Evolutionary conservation across 2,113 vertebrate genomes (phyloP).

Genomic region (Cebidichthys violaceus): DNA sequence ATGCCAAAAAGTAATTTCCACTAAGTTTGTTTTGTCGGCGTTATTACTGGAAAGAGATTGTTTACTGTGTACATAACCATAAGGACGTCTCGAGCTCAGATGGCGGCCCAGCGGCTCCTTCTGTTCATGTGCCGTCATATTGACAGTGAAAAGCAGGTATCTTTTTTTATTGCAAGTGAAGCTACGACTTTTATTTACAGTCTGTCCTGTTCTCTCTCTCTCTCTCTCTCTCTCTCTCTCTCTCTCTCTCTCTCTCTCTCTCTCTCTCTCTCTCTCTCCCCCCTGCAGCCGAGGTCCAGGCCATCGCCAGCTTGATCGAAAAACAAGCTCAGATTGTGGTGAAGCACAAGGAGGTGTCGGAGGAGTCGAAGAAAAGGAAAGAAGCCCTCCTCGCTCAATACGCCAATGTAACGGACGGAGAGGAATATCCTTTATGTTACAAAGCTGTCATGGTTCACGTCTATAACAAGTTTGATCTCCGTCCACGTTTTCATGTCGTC

Average conservation of each 20-base stretch:
- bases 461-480: background rate
- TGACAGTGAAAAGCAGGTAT: background rate
- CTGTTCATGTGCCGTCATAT: background rate
- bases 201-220: background rate
- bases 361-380: slow-evolving; percentile 90
- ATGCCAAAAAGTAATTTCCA: background rate
- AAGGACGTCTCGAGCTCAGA: background rate
- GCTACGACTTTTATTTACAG: background rate
- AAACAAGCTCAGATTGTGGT: slow-evolving; percentile 98
- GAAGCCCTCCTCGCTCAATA: slow-evolving; percentile 96
- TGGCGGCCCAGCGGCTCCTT: background rate
- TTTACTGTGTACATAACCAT: slow-evolving; percentile 14
- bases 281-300: slow-evolving; percentile 89
- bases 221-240: slow-evolving; percentile 24
- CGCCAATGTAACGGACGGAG: slow-evolving; percentile 92
- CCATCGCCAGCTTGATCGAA: slow-evolving; percentile 94
- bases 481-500: background rate
- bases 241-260: slow-evolving; percentile 17
- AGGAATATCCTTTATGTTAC: slow-evolving; percentile 94
- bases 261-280: slow-evolving; percentile 19
- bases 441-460: background rate
- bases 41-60: slow-evolving; percentile 4
- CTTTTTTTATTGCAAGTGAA: background rate
- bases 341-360: slow-evolving; percentile 89
- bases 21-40: background rate